Evolutionary conservation across 2,113 vertebrate genomes (phyloP).

Genomic region (Pyrgilauda ruficollis): DNA sequence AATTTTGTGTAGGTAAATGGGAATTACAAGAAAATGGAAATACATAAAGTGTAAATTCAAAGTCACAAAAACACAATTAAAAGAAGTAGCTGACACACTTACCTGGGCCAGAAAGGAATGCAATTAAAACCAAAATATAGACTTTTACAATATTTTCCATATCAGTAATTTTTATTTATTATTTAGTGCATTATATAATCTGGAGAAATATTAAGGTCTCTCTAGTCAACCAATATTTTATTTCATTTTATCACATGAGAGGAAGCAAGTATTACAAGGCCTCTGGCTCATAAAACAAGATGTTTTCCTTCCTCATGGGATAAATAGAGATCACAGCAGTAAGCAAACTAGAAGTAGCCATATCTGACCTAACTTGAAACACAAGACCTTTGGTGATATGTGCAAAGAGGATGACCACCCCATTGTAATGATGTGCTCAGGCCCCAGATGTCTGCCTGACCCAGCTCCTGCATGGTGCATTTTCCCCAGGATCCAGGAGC

Average conservation of each 20-base stretch:
- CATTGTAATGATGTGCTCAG: accelerated
- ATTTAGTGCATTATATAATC: neutral
- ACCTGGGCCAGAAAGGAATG: neutral
- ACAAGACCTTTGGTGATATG: neutral
- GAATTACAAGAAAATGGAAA: conserved; percentile 37
- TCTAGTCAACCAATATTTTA: neutral
- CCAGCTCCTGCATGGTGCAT: accelerated
- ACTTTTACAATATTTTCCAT: neutral
- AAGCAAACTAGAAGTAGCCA: neutral
- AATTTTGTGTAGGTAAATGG: conserved; percentile 27
- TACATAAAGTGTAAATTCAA: conserved; percentile 31
- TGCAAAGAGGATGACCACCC: neutral
- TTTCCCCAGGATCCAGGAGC: neutral
- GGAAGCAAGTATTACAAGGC: neutral
- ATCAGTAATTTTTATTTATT: neutral
- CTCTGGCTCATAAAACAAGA: neutral
- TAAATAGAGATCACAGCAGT: neutral
- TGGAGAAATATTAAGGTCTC: neutral
- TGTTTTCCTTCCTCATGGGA: neutral
- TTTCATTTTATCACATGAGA: neutral
- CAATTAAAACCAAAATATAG: neutral
- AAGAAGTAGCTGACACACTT: neutral
- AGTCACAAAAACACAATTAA: conserved; percentile 11
- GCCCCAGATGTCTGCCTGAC: neutral
- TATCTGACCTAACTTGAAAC: neutral